Base-by-base conservation (phyloP, 1,140 invertebrate species). In the Drosophila quadrilineata region DNA sequence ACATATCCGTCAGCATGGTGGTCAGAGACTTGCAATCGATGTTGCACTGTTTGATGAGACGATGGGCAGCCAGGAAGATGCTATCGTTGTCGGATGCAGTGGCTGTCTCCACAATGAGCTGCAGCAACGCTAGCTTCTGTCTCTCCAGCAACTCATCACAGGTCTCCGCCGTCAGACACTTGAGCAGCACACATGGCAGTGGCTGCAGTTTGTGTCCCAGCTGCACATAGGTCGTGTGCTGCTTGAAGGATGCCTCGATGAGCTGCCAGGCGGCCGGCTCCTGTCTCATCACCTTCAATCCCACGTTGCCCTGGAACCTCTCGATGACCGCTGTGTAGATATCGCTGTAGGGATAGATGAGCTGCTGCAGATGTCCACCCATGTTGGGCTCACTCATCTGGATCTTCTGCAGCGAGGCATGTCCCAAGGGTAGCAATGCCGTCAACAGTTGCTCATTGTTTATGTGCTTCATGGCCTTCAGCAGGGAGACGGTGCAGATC, bases 41-140 rank as follows among this genome's bases (percentile, higher is more conserved):
- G 68, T 92, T 90, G 43, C 96, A 93, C 64, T 93, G 93, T 76
- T 94, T 95, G 28, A 96, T 92, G 1, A 93, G 88, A 71, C 93
- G 94, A 31, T 92, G 92, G 0, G 93, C 92, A 0, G 90, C 80
- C 26, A 92, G 91, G 5, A 93, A 90, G 4, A 95, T 92, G n/a
- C 82, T 90, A 8, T 92, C 89, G 75, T 92, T 92, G 45, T 91
- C 90, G 14, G 91, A 91, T n/a, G 89, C 89, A 6, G 91, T 88
- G n/a, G 91, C 90, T 35, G 91, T 90, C 38, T 87, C 75, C 14
- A 91, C 79, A 24, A 93, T 90, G 2, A 91, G 54, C 49, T 87
- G 58, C 3, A 93, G 67, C 3, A 93, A 65, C 0, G 60, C 26
- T 24, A 88, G 59, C 54, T 91, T 90, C n/a, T 89, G 75, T 70